phyloP scores from a whole-genome alignment of 2,113 vertebrate species.

The Mesocricetus auratus region DNA sequence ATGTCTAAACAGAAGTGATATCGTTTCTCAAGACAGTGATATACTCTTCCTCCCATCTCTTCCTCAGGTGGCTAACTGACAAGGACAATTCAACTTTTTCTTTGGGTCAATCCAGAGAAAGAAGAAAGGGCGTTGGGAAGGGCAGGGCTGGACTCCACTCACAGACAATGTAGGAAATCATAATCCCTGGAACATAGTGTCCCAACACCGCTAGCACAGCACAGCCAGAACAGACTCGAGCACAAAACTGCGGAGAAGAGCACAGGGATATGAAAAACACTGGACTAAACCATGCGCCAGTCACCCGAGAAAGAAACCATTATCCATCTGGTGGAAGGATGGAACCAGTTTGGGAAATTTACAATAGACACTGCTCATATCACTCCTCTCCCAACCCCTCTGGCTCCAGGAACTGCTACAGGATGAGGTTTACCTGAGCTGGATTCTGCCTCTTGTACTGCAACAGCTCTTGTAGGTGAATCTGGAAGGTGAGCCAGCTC shows the following conservation, averaged over 20 bases:
- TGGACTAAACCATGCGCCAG: background rate
- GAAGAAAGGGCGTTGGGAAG: constrained; percentile 2
- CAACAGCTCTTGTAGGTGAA: constrained; percentile 95
- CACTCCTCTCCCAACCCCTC: background rate
- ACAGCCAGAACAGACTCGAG: constrained; percentile 94
- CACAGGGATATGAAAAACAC: constrained; percentile 56
- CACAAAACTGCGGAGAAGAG: constrained; percentile 93
- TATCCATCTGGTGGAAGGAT: background rate
- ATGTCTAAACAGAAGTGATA: background rate
- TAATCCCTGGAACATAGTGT: constrained; percentile 98
- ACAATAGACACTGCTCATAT: background rate
- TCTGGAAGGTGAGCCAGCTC: constrained; percentile 95
- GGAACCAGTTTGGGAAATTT: background rate
- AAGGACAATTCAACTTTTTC: background rate
- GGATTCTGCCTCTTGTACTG: constrained; percentile 97
- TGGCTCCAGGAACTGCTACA: background rate
- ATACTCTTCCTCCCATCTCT: background rate
- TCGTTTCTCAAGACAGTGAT: background rate
- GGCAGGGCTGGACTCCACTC: constrained; percentile 83
- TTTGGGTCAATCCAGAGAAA: background rate
- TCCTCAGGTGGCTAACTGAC: background rate
- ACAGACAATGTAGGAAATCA: constrained; percentile 99
- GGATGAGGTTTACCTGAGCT: constrained; percentile 90
- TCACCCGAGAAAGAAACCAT: background rate
- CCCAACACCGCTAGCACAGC: constrained; percentile 92